Base-by-base conservation (phyloP, 2,113 vertebrate genomes). In the Apteryx owenii region DNA sequence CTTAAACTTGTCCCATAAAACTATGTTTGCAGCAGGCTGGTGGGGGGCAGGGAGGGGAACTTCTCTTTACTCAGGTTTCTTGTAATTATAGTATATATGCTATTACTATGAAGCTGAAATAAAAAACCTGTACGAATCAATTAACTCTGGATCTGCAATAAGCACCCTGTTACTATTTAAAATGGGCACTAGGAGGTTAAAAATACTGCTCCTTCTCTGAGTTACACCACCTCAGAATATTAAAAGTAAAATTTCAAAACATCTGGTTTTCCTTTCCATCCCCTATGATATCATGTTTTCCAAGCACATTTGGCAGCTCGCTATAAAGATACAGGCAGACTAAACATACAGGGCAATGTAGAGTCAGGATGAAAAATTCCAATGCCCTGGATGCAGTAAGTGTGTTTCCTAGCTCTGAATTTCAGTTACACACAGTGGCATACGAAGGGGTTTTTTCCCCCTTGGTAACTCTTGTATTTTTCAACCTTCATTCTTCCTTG, bases 271-370 rank as follows among this genome's bases (percentile, higher is more conserved):
- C 89, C 91, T 97, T 96, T 92, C 95, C 94, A 96, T 94, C 88
- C 90, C 88, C 90, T 94, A 88, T 97, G 97, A 96, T 94, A 95
- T 95, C 96, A 97, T 81, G 91, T 96, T 97, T 97, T 97, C 97
- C 96, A 94, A 94, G 94, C 48, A 84, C 82, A 76, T 72, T 94
- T 97, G 96, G 96, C 97, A 97, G 88, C 85, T 78, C 48, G 48
- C 53, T 21, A 76, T 58, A 91, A 94, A 97, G 96, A 97, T 94
- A 96, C 82, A 91, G 94, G 88, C 93, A 95, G 94, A 96, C 95
- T 96, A 97, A 97, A 96, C 94, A 96, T 5, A 89, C 64, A 81
- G 76, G 85, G 82, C 72, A 91, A 88, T 2, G 42, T 2, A 71
- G 73, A 97, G 92, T 94, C 86, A 82, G 79, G 89, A 91, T 36